Percentiles rank a stretch among this genome's conserved stretches.
phyloP scores from a whole-genome alignment of 2,797 vertebrate genomes.

The Etheostoma perlongum region DNA sequence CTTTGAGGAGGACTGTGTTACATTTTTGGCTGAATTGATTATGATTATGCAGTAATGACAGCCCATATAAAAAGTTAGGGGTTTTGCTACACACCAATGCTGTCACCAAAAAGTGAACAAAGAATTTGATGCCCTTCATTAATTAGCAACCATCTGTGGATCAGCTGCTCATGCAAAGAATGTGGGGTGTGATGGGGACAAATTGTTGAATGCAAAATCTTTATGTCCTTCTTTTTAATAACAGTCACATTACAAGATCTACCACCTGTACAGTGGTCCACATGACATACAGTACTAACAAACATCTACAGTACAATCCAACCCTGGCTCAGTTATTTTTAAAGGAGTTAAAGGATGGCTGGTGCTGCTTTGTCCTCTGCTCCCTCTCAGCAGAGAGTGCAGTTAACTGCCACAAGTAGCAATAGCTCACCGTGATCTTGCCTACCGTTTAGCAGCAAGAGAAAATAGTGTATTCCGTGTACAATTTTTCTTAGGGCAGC shows the following conservation, averaged over 20 bases:
- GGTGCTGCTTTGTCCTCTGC: background rate
- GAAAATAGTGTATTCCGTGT: conserved; percentile 14
- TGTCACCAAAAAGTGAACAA: conserved; percentile 67
- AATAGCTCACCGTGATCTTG: conserved; percentile 49
- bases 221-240: conserved; percentile 1
- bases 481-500: conserved; percentile 28
- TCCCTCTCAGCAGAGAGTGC: conserved; percentile 30
- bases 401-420: conserved; percentile 38
- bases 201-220: conserved; percentile 18
- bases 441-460: conserved; percentile 37
- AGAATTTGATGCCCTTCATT: conserved; percentile 57
- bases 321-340: background rate
- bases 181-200: conserved; percentile 13
- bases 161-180: conserved; percentile 18
- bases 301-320: background rate
- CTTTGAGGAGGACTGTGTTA: conserved; percentile 69
- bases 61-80: conserved; percentile 69
- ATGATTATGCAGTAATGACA: conserved; percentile 70
- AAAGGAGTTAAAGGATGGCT: conserved; percentile 18
- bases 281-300: background rate
- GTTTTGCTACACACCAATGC: conserved; percentile 54
- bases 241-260: background rate
- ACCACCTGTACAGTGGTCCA: background rate
- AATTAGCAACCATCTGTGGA: conserved; percentile 46
- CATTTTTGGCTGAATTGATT: conserved; percentile 66